Percentiles rank a stretch among this genome's conserved stretches.
Conservation (phyloP, 2,888 invertebrate genomes). For the Drosophila birchii region DNA sequence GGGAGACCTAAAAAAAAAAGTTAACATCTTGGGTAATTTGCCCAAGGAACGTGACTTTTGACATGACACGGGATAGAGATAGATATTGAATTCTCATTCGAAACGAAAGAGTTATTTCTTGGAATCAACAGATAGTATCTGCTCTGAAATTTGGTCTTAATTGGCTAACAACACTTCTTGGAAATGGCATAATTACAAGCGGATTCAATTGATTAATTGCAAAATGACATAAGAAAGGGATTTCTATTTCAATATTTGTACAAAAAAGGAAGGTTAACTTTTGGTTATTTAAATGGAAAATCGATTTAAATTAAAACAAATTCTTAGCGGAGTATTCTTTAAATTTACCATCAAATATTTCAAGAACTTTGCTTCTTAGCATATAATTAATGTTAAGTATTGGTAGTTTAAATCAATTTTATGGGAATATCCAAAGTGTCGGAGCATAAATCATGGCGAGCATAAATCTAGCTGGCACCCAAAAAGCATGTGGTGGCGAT, state of each 20-base stretch:
- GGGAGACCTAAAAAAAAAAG: slow-evolving; percentile 8
- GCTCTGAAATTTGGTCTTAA: background rate
- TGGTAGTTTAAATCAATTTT: slow-evolving; percentile 8
- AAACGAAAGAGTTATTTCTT: slow-evolving; percentile 7
- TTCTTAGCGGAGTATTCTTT: background rate
- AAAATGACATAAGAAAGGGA: background rate
- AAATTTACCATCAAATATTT: background rate
- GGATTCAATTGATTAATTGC: background rate
- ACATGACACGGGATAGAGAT: slow-evolving; percentile 15
- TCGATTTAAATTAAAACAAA: background rate
- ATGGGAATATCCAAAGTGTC: background rate
- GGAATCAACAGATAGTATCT: slow-evolving; percentile 12
- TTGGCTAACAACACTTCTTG: slow-evolving; percentile 1
- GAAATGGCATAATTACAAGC: background rate
- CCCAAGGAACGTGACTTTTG: slow-evolving; percentile 42
- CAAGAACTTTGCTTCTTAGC: background rate
- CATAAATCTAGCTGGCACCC: slow-evolving; percentile 21
- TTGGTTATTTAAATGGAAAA: no score
- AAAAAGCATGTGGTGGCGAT: background rate
- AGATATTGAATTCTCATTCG: slow-evolving; percentile 9
- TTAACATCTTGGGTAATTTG: slow-evolving; percentile 20
- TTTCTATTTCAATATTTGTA: background rate
- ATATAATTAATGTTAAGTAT: background rate
- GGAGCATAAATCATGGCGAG: slow-evolving; percentile 12
- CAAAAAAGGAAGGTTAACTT: no score